Evolutionary conservation across 2,113 vertebrate genomes (phyloP), one percentile per base, ranked within the genome.

Genomic region (Aldabrachelys gigantea): DNA sequence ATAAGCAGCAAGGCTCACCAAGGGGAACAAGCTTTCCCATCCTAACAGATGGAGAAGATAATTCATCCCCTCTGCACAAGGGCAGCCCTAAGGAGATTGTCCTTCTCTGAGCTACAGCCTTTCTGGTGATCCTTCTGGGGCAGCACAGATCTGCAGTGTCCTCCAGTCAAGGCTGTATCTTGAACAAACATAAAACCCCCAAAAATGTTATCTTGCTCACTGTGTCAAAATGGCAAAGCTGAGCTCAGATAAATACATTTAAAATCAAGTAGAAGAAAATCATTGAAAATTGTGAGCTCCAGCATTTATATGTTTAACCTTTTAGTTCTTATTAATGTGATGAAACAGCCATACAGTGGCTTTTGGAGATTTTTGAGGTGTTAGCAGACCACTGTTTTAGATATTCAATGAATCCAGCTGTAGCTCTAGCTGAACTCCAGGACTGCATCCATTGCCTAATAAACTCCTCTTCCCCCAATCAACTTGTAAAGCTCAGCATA

Each of bases 401-500:
- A 82, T n/a, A 54, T 12, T 75, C 49, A 85, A 38, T 85, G 65
- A 35, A 85, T 41, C 35, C 0, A 80, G 53, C n/a, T 80, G 80
- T 78, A 72, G 47, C 4, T 56, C 21, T 87, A 78, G 16, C 1
- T 82, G 53, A 5, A 69, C 8, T 87, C 0, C 0, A n/a, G 16
- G 27, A 13, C 25, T 41, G 85, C 72, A 89, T n/a, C 75, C 47
- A 7, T 69, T 69, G 88, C 53, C 92, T 95, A 92, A 92, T 87
- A 97, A 97, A 79, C 52, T 49, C 0, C 29, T 87, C 57, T 94
- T 95, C 87, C 14, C 62, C 47, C 24, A 95, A 47, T 10, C 88
- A 80, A 88, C 82, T 88, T 0, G 3, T 49, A 92, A 72, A 80
- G 87, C 81, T 10, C n/a, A 93, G 84, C 84, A 81, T 93, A 97